phyloP scores from a whole-genome alignment of 2,113 vertebrate genomes.

The Paramormyrops kingsleyae region DNA sequence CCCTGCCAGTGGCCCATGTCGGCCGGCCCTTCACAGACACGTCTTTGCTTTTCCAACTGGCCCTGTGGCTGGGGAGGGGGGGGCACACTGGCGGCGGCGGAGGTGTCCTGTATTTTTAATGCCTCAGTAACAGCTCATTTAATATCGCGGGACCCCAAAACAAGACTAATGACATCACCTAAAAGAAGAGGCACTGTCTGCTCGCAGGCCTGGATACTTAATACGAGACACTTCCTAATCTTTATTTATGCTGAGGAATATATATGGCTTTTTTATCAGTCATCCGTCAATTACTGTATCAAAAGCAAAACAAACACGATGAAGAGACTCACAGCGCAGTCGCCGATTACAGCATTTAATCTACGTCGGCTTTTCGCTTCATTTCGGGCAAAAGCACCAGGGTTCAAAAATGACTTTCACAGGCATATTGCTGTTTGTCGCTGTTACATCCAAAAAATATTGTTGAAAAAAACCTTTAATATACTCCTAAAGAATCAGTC shows the following conservation, averaged over 20 bases:
- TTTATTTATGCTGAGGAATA: constrained; percentile 30
- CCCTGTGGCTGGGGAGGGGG: constrained; percentile 38
- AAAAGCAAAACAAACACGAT: neutral
- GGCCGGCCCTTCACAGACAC: constrained; percentile 43
- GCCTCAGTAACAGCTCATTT: constrained; percentile 55
- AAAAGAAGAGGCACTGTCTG: constrained; percentile 41
- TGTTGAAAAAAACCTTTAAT: neutral
- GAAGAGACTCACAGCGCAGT: neutral
- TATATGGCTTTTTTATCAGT: constrained; percentile 5
- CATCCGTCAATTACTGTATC: neutral
- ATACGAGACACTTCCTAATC: constrained; percentile 35
- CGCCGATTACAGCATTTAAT: neutral
- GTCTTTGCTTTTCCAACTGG: constrained; percentile 56
- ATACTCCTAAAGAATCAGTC: neutral
- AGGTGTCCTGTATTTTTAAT: constrained; percentile 42
- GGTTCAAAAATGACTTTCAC: neutral
- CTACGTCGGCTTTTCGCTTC: neutral
- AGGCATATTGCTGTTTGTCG: neutral
- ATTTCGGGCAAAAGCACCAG: neutral
- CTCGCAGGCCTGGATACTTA: constrained; percentile 41
- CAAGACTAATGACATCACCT: constrained; percentile 45
- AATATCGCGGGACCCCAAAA: constrained; percentile 48
- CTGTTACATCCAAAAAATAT: neutral
- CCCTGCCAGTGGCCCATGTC: constrained; percentile 13
- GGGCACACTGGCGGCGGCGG: constrained; percentile 39